Conservation (phyloP, 2,113 vertebrate genomes). For the Panthera uncia region DNA sequence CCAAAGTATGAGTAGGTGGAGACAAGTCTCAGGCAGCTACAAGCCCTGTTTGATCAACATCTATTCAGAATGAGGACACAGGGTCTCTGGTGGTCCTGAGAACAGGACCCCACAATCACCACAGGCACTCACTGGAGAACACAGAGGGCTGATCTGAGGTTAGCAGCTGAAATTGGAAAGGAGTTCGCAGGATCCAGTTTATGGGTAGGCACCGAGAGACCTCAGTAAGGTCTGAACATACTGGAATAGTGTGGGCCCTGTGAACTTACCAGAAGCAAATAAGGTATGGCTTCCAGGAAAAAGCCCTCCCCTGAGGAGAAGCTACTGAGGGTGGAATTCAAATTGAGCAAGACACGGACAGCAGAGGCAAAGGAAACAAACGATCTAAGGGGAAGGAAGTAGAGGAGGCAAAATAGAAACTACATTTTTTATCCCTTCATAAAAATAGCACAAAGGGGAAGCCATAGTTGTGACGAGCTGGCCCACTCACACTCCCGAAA, state of each 20-base stretch:
- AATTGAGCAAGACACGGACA: neutral
- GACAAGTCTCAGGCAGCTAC: accelerated
- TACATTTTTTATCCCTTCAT: neutral
- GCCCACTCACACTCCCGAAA: neutral
- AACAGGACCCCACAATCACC: neutral
- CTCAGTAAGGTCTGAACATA: neutral
- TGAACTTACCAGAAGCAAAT: neutral
- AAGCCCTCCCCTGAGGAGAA: neutral
- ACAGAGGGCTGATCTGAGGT: neutral
- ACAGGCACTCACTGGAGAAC: neutral
- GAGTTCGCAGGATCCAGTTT: neutral
- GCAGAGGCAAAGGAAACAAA: neutral
- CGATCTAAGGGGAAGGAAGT: neutral
- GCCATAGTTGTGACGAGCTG: too few species aligned
- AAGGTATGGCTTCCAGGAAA: neutral
- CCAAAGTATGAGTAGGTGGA: neutral
- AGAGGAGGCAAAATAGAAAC: neutral
- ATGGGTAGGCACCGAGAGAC: neutral
- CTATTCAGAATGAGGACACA: neutral
- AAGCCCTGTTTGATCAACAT: neutral
- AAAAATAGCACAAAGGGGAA: neutral
- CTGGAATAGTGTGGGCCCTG: neutral
- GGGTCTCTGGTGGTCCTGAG: neutral
- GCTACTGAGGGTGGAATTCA: neutral
- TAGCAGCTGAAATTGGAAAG: neutral